These are phyloP conservation scores for Electrophaes corylata DNA, from an alignment of 2,888 invertebrate genomes.

Conservation along the genomic window DNA sequence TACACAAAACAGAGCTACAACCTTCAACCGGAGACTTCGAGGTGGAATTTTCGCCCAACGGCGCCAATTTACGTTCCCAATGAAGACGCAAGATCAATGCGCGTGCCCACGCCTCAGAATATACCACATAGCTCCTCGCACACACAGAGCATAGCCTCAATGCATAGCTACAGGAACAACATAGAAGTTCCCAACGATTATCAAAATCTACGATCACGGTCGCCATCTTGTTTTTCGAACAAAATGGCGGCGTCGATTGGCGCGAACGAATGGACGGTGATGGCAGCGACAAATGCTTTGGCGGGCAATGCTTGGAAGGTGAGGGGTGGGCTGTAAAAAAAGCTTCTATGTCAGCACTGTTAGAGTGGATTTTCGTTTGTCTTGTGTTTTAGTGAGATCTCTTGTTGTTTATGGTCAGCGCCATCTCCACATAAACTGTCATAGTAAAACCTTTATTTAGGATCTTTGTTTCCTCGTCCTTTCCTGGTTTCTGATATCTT, in stretches of 20 bases:
- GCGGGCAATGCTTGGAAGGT: slow-evolving; percentile 76
- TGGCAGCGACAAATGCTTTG: slow-evolving; percentile 68
- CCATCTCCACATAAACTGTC: not conserved
- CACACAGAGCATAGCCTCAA: slow-evolving; percentile 80
- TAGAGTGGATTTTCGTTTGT: slow-evolving; percentile 58
- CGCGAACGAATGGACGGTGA: slow-evolving; percentile 79
- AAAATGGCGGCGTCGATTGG: slow-evolving; percentile 80
- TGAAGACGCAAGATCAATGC: slow-evolving; percentile 68
- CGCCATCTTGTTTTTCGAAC: slow-evolving; percentile 83
- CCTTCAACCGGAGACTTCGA: slow-evolving; percentile 73
- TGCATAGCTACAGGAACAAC: slow-evolving; percentile 82
- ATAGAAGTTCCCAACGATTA: slow-evolving; percentile 80
- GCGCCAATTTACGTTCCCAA: slow-evolving; percentile 80
- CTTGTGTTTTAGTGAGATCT: slow-evolving; percentile 74
- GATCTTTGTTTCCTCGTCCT: not conserved
- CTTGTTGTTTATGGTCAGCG: slow-evolving; percentile 21
- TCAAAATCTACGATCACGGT: slow-evolving; percentile 79
- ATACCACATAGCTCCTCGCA: slow-evolving; percentile 79
- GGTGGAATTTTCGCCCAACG: slow-evolving; percentile 79
- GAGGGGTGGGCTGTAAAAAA: slow-evolving; percentile 77
- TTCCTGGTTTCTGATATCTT: not conserved
- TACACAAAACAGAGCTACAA: slow-evolving; percentile 77
- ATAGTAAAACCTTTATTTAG: not conserved
- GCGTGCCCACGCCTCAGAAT: slow-evolving; percentile 72
- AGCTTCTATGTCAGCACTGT: slow-evolving; percentile 58